Percentiles rank a stretch among this genome's conserved stretches.
Evolutionary conservation across 1,140 invertebrate species (phyloP).

Genomic region (Drosophila quadrilineata): DNA sequence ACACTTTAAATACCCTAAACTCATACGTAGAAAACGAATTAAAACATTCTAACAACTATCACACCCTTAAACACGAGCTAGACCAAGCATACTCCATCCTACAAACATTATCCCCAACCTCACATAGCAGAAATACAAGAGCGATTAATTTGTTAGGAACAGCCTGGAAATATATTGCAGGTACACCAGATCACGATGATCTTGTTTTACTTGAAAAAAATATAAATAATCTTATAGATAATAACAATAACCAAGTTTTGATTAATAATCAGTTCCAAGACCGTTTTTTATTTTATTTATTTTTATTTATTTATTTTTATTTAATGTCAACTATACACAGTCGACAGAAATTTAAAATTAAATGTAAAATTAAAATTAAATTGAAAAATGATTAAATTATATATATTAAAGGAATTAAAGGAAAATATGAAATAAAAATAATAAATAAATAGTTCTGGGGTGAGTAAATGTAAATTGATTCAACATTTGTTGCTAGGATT

Average conservation of each 20-base stretch:
- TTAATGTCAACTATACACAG: too few relatives aligned
- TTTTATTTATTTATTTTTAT: too few relatives aligned
- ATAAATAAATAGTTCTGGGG: too few relatives aligned
- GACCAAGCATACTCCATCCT: too few relatives aligned
- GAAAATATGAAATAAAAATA: too few relatives aligned
- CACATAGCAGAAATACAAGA: not conserved
- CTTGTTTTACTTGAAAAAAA: not conserved
- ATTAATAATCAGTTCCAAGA: constrained; percentile 2
- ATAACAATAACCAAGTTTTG: constrained; percentile 3
- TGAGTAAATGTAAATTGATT: too few relatives aligned
- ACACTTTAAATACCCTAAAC: not conserved
- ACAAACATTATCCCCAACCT: not conserved
- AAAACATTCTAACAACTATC: not conserved
- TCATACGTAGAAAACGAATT: not conserved
- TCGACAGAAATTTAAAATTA: too few relatives aligned
- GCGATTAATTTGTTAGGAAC: not conserved
- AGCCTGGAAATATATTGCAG: not conserved
- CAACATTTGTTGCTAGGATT: too few relatives aligned
- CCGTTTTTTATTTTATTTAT: too few relatives aligned
- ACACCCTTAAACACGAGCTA: not conserved
- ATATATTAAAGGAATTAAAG: too few relatives aligned
- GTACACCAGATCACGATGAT: not conserved
- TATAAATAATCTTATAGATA: not conserved
- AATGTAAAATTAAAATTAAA: too few relatives aligned
- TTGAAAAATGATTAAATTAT: too few relatives aligned